Evolutionary conservation across 2,113 vertebrate genomes (phyloP), one percentile per base, ranked within the genome.

Genomic region (Podarcis cretensis): DNA sequence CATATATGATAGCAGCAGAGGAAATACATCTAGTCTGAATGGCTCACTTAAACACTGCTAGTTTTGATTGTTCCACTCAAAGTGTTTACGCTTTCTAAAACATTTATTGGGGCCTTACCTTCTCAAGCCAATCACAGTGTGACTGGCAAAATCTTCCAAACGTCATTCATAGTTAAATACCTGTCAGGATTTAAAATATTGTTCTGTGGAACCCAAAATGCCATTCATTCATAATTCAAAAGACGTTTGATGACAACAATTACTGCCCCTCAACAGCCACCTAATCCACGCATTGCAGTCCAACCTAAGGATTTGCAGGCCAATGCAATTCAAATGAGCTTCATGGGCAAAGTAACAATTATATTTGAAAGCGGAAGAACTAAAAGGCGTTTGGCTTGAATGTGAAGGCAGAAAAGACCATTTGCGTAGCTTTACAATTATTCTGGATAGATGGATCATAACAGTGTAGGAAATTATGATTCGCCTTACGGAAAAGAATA

Each of bases 191-290:
- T 95, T 94, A 91, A 94, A 95, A 96, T 94, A 94, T 95, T 84
- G 90, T 94, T 89, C 68, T 86, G 71, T 54, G 96, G 89, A 95
- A 95, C 92, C 93, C 83, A 96, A 97, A 95, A 96, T 96, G 92
- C 93, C 95, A 95, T 87, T 93, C 92, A 96, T 96, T 79, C 91
- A 95, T 96, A 96, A 97, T 97, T 96, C 94, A 96, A 89, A 93
- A 94, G 87, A 91, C 89, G 37, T 94, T 93, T 94, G 89, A 89
- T n/a, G 90, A 96, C 89, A 95, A 92, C 87, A 96, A 91, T 94
- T 93, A 93, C 93, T 91, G 76, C 73, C 69, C 94, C 13, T 3
- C 71, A 86, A 83, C 92, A 95, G 40, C 25, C 83, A 59, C 94
- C 68, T 94, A 95, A 95, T 95, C 90, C 32, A 68, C 84, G 69